Percentiles rank a stretch among this genome's conserved stretches.
These are phyloP conservation scores for Acrocephalus scirpaceus DNA, from an alignment of 2,797 vertebrate genomes.

Conservation along the genomic window DNA sequence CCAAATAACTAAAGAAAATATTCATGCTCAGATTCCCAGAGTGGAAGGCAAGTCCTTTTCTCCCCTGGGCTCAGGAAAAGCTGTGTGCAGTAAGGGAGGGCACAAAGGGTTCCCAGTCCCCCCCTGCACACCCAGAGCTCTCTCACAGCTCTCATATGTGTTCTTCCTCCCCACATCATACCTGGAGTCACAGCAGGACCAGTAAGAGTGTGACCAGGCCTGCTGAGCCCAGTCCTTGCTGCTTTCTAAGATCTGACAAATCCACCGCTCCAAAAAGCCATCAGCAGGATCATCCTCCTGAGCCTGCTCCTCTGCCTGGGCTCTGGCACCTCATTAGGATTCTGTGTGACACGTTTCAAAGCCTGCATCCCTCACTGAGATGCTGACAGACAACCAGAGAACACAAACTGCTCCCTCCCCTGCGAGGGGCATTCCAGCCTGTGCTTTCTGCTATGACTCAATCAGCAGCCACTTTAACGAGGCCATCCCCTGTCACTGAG, in stretches of 20 bases:
- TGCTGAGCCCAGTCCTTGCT: neutral
- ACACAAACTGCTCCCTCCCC: neutral
- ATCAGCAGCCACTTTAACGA: slow-evolving; percentile 33
- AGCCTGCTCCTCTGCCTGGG: neutral
- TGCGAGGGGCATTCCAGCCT: neutral
- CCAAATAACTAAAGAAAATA: neutral
- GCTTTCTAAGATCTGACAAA: neutral
- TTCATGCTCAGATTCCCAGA: neutral
- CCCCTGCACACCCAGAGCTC: neutral
- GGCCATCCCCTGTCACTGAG: neutral
- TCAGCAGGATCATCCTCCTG: neutral
- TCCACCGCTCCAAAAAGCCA: neutral
- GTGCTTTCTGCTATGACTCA: neutral
- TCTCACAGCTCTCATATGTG: neutral
- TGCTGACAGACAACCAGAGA: slow-evolving; percentile 1
- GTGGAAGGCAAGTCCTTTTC: neutral
- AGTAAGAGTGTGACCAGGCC: neutral
- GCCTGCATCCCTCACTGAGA: slow-evolving; percentile 43
- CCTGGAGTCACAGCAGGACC: neutral
- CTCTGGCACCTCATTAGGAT: slow-evolving; percentile 38
- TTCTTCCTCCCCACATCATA: neutral
- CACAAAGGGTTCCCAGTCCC: neutral
- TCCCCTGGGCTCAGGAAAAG: neutral
- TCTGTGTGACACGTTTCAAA: slow-evolving; percentile 1
- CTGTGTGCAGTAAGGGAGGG: neutral